Conservation (phyloP, 1,140 invertebrate species). For the Heliconius congener region DNA sequence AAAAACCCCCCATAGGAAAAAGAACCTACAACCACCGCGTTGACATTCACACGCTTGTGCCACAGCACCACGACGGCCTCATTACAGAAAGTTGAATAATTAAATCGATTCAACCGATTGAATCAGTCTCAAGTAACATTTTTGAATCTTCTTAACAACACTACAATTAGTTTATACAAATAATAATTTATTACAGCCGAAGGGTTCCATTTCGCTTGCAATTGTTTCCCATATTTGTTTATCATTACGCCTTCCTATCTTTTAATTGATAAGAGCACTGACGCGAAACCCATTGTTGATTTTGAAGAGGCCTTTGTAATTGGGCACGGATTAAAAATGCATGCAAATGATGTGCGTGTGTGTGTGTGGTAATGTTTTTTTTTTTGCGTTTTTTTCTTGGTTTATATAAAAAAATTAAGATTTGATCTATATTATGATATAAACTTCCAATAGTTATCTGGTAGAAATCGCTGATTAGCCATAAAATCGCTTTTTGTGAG, state of each 20-base stretch:
- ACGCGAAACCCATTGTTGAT: conserved; percentile 26
- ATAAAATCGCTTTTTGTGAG: no score
- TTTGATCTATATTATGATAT: no score
- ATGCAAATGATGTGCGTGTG: neutral
- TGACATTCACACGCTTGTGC: no score
- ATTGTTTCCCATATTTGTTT: conserved; percentile 30
- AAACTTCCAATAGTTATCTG: no score
- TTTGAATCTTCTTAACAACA: conserved; percentile 2
- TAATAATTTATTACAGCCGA: conserved; percentile 26
- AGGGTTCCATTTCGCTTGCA: conserved; percentile 22
- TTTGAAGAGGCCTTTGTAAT: conserved; percentile 23
- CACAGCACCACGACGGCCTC: no score
- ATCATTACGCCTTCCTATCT: conserved; percentile 34
- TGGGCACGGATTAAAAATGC: conserved; percentile 23
- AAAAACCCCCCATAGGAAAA: no score
- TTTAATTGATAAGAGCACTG: conserved; percentile 37
- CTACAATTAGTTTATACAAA: conserved; percentile 37
- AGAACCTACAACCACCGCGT: no score
- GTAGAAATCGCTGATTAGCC: no score
- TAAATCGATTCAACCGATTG: neutral
- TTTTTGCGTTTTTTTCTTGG: neutral
- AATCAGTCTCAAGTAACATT: neutral
- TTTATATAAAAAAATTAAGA: no score
- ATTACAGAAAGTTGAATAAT: no score
- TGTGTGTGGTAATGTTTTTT: neutral